A percentile compares a stretch with the other conserved stretches of the same genome.
phyloP scores from a whole-genome alignment of 2,797 vertebrate species.

The Psittacula echo region DNA sequence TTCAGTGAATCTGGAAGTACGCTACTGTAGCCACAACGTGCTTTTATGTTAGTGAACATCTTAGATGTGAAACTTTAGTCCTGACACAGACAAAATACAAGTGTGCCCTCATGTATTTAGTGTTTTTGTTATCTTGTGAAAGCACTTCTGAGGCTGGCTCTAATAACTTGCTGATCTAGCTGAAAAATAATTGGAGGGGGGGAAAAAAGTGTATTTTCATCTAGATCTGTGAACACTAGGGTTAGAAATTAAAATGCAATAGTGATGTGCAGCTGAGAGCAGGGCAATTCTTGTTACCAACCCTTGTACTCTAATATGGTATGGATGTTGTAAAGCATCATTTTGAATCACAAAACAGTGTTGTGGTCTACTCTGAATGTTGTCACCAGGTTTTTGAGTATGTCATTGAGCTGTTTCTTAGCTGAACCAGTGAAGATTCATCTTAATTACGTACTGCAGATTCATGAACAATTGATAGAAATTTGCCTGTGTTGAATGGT shows the following conservation, averaged over 20 bases:
- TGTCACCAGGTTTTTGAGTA: not conserved
- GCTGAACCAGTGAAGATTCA: not conserved
- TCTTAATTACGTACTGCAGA: not conserved
- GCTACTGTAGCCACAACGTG: not conserved
- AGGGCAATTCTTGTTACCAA: not conserved
- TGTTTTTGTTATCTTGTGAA: not conserved
- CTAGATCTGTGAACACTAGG: not conserved
- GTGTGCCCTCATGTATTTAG: rapidly evolving
- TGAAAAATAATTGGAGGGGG: not conserved
- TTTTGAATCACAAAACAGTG: not conserved
- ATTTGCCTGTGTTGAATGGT: not conserved
- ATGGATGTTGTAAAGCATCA: not conserved
- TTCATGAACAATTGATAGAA: not conserved
- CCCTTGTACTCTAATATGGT: not conserved
- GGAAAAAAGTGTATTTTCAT: rapidly evolving
- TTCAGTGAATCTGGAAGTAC: not conserved
- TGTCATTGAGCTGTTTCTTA: not conserved
- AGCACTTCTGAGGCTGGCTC: not conserved
- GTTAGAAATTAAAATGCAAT: not conserved
- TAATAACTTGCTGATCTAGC: not conserved
- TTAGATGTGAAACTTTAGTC: not conserved
- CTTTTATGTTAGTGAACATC: not conserved
- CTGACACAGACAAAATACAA: not conserved
- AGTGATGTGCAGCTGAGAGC: not conserved
- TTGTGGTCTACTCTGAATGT: not conserved